Conservation (phyloP, 1,140 invertebrate genomes). For the Drosophila simulans region DNA sequence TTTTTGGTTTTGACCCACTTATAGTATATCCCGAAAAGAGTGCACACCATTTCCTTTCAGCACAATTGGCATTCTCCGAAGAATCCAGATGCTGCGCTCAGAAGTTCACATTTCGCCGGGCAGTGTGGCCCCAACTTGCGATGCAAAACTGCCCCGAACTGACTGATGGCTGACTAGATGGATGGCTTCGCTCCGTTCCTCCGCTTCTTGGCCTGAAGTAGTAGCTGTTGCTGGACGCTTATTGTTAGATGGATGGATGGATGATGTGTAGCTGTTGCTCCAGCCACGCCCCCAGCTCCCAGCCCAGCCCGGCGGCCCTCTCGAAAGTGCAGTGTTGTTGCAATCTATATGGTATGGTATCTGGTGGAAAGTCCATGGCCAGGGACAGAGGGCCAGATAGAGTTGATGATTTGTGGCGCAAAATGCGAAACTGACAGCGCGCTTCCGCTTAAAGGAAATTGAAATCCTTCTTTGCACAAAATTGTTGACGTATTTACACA, state of each 20-base stretch:
- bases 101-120: not conserved
- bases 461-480: slow-evolving; percentile 80
- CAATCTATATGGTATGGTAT: slow-evolving; percentile 60
- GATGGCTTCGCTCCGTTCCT: slow-evolving; percentile 45
- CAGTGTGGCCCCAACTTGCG: slow-evolving; percentile 33
- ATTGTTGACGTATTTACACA: slow-evolving; percentile 80
- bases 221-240: slow-evolving; percentile 70
- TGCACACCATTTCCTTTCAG: too few relatives aligned
- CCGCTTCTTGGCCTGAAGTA: slow-evolving; percentile 39
- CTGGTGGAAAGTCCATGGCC: slow-evolving; percentile 12
- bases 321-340: slow-evolving; percentile 59
- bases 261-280: slow-evolving; percentile 72
- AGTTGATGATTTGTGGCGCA: slow-evolving; percentile 80
- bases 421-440: slow-evolving; percentile 78
- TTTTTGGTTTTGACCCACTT: too few relatives aligned
- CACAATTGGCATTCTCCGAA: too few relatives aligned
- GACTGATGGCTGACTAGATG: slow-evolving; percentile 80
- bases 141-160: slow-evolving; percentile 60
- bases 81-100: too few relatives aligned
- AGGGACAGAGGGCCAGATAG: slow-evolving; percentile 61
- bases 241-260: slow-evolving; percentile 80
- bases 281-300: not conserved
- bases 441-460: slow-evolving; percentile 81
- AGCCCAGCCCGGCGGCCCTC: not conserved
- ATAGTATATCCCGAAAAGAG: too few relatives aligned